Evolutionary conservation across 2,888 invertebrate species (phyloP), one percentile per base, ranked within the genome.

Genomic region (Drosophila parthenogenetica): DNA sequence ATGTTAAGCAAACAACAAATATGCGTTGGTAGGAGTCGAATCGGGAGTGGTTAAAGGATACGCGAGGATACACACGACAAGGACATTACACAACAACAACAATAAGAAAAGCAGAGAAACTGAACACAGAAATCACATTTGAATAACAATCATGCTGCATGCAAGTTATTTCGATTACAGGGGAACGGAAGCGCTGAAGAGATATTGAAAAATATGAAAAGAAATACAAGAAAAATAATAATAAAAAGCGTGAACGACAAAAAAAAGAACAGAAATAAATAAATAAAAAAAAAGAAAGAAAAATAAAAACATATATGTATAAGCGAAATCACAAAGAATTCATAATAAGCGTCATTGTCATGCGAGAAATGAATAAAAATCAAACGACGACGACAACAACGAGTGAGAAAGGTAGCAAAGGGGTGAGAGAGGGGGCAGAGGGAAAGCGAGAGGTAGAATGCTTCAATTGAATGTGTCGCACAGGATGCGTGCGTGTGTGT

Each of bases 321-420:
- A 79, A 78, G 87, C 80, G 76, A 86, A 89, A 87, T 89, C 87
- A 85, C 87, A 86, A 87, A 84, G 86, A 87, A 87, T 87, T 90
- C 89, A 90, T 90, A 90, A 90, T 90, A 90, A 90, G 90, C 90
- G 77, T 89, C 90, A 90, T 90, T 90, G 90, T 90, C 87, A 87
- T 85, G 82, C 81, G 81, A 85, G 87, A 84, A 81, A 87, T 87
- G 85, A 86, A 86, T 87, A 81, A 88, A 81, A 78, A 83, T 77
- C 76, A 79, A 79, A 73, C 69, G 73, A 72, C 67, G 53, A 60
- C 53, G 63, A 72, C 69, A 64, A 73, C 73, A 70, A 67, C 69
- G 57, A 62, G 64, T 53, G 54, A 32, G 67, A 77, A 72, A 79
- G 83, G 79, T 79, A 74, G 49, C 8, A 84, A 82, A 79, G 79